Base-by-base conservation (phyloP, 2,888 invertebrate species). In the Drosophila multiciliata region DNA sequence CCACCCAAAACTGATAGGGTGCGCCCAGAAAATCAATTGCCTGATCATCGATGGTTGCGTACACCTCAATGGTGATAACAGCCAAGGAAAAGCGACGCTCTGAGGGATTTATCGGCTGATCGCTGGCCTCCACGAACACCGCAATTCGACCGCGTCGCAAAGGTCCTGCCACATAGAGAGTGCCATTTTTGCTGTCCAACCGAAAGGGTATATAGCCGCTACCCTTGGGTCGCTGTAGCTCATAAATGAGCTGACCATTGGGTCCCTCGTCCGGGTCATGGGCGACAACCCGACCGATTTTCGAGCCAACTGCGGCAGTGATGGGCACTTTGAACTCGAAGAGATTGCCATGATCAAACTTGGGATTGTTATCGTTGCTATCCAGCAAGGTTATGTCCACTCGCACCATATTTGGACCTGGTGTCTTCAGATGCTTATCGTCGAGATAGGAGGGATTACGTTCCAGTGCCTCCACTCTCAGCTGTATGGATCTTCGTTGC, bases 291-390 rank as follows among this genome's bases (percentile, higher is more conserved):
- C 95, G 95, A 2, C 98, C 98, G 48, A 97, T 95, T 33, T 95
- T 94, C n/a, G 96, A 95, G 0, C 96, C 96, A 38, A 96, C 93
- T 70, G 95, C 94, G 0, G 95, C 95, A 67, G 96, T 95, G 0
- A 95, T 95, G 64, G 95, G 95, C 0, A 97, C 95, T 57, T 94
- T 93, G 86, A 98, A 97, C 88, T 97, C 96, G 85, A 97, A 98
- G 7, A 97, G 94, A 92, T 97, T 97, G 65, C 95, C 96, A 5
- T 97, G 96, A 32, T 97, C 94, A 89, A 98, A 98, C 33, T 95
- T 95, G 0, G 98, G 98, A 83, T 97, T 97, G 87, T 98, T 98
- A 91, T 98, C 98, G 91, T 98, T 98, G 20, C 98, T 97, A 91
- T 98, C 98, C 0, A 97, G 93, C 33, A 98, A 92, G 0, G 96